A percentile compares a stretch with the other conserved stretches of the same genome.
Conservation (phyloP, 1,140 invertebrate species). For the Hydropsyche tenuis region DNA sequence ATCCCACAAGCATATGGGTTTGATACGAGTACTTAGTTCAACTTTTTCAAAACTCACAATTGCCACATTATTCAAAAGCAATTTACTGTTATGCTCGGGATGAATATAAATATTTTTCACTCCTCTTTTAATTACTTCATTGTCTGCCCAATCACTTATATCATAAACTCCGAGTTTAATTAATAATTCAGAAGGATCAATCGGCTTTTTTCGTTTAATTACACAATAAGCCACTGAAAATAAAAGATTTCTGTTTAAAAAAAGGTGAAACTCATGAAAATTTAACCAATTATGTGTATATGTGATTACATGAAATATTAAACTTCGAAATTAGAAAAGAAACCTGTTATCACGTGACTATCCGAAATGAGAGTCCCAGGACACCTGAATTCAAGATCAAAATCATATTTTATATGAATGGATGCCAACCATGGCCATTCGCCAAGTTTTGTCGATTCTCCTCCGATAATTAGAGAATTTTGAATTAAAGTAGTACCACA, state of each 20-base stretch:
- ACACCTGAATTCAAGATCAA: slow-evolving; percentile 64
- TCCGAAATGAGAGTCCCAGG: slow-evolving; percentile 65
- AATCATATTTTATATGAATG: slow-evolving; percentile 57
- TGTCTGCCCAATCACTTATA: background rate
- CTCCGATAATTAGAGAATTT: slow-evolving; percentile 48
- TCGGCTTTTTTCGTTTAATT: background rate
- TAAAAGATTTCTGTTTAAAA: background rate
- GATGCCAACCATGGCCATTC: slow-evolving; percentile 74
- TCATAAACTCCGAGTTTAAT: background rate
- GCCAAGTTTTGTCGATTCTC: slow-evolving; percentile 61
- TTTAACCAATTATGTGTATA: no score
- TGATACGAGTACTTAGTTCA: background rate
- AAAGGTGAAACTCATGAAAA: no score
- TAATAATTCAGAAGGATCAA: background rate
- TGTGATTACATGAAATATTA: no score
- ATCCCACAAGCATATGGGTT: slow-evolving; percentile 56
- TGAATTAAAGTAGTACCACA: background rate
- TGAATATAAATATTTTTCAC: background rate
- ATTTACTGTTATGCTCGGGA: background rate
- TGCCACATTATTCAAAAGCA: background rate
- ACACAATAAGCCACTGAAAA: background rate
- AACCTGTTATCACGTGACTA: slow-evolving; percentile 61
- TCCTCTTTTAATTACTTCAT: background rate
- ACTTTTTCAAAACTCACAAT: background rate
- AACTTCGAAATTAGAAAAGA: no score